Conservation (phyloP, 2,797 vertebrate species). For the Chloroceryle inda region DNA sequence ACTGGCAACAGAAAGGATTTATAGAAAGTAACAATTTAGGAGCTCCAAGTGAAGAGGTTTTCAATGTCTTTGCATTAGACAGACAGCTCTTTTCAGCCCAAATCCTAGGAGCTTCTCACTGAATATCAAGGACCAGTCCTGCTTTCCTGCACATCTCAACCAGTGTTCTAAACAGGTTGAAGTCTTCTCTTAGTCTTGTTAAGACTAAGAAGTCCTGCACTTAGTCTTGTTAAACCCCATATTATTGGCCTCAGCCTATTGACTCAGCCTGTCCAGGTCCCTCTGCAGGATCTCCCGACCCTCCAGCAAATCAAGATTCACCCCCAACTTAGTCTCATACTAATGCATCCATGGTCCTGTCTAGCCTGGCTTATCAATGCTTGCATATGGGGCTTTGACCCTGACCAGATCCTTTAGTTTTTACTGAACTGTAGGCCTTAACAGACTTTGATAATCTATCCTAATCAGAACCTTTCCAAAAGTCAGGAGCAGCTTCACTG, state of each 20-base stretch:
- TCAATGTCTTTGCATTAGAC: not conserved
- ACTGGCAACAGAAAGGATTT: conserved; percentile 53
- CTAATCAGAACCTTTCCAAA: not conserved
- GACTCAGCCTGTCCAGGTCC: too few relatives aligned
- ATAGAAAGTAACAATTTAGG: conserved; percentile 39
- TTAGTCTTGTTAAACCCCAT: too few relatives aligned
- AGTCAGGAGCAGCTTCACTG: not conserved
- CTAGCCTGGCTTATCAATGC: not conserved
- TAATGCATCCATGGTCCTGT: not conserved
- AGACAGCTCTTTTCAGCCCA: not conserved
- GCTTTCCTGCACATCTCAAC: not conserved
- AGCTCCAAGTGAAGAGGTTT: conserved; percentile 1
- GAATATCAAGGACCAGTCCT: not conserved
- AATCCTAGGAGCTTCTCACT: not conserved
- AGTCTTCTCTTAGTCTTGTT: too few relatives aligned
- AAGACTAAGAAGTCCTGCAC: too few relatives aligned
- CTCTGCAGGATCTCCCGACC: too few relatives aligned
- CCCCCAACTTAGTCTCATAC: too few relatives aligned
- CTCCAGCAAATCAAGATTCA: too few relatives aligned
- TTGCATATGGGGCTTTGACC: not conserved
- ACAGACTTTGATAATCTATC: not conserved
- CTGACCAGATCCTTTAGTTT: not conserved
- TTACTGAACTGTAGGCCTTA: not conserved
- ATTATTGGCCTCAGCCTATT: too few relatives aligned
- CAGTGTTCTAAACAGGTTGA: too few relatives aligned